phyloP scores from a whole-genome alignment of 2,888 invertebrate species.

The Odontomyia ornata region DNA sequence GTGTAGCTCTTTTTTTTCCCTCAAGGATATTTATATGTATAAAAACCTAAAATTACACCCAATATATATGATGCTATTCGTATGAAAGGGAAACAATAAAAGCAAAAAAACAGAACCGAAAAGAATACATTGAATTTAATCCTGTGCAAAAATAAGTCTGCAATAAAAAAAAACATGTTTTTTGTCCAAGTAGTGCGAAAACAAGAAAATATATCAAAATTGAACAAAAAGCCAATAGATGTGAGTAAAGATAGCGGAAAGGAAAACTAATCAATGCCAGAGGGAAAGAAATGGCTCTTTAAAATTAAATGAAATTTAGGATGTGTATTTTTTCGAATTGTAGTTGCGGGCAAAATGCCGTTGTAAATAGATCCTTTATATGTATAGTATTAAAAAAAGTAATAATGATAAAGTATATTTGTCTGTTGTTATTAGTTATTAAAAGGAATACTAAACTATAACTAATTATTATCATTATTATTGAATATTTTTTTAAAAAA shows the following conservation, averaged over 20 bases:
- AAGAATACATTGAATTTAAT: not conserved
- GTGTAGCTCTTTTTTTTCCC: not conserved
- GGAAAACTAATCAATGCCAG: not conserved
- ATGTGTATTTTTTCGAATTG: constrained; percentile 41
- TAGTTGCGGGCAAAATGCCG: constrained; percentile 11
- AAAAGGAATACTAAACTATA: constrained; percentile 28
- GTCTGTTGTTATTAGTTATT: constrained; percentile 44
- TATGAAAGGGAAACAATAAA: constrained; percentile 29
- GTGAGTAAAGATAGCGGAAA: no score
- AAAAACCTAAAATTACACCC: no score
- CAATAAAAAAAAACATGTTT: no score
- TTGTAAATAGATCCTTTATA: constrained; percentile 15
- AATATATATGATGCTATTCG: no score
- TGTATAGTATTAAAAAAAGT: not conserved
- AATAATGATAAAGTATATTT: constrained; percentile 30
- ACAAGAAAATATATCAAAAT: no score
- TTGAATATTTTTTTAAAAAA: constrained; percentile 34
- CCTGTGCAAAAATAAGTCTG: not conserved
- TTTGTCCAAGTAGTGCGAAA: no score
- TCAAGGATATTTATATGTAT: no score
- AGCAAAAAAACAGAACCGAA: not conserved
- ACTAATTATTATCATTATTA: constrained; percentile 14
- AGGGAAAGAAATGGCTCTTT: not conserved
- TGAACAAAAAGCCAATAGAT: no score
- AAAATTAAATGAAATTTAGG: constrained; percentile 19